Percentiles rank a stretch among this genome's conserved stretches.
These are phyloP conservation scores for Falco concolor DNA, from an alignment of 2,797 vertebrate genomes.

Conservation along the genomic window DNA sequence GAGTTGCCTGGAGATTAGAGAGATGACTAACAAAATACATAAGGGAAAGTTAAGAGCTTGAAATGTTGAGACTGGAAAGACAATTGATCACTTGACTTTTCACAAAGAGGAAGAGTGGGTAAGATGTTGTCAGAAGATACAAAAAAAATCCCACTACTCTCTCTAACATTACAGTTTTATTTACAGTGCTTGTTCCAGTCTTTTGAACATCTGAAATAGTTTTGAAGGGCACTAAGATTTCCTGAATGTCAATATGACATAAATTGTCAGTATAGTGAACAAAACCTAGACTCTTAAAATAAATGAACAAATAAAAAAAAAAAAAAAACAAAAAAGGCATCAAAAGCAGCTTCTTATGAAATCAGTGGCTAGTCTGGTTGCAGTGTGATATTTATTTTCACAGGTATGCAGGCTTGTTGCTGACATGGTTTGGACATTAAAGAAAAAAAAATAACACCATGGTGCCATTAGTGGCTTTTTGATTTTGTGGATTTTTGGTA, in stretches of 20 bases:
- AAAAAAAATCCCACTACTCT: neutral
- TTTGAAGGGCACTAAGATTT: neutral
- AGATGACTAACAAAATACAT: neutral
- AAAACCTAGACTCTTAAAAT: neutral
- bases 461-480: neutral
- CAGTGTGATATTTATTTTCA: neutral
- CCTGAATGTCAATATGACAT: neutral
- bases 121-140: neutral
- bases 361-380: neutral
- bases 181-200: neutral
- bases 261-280: neutral
- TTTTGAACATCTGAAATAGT: neutral
- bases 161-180: neutral
- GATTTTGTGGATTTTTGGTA: neutral
- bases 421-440: neutral
- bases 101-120: neutral
- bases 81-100: neutral
- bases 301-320: neutral
- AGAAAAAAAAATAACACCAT: neutral
- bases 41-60: neutral
- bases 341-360: neutral
- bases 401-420: neutral
- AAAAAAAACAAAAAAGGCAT: neutral
- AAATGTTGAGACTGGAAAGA: neutral
- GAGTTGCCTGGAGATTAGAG: neutral